A percentile compares a stretch with the other conserved stretches of the same genome.
Evolutionary conservation across 2,797 vertebrate genomes (phyloP).

Genomic region (Coccyzus lansbergi): DNA sequence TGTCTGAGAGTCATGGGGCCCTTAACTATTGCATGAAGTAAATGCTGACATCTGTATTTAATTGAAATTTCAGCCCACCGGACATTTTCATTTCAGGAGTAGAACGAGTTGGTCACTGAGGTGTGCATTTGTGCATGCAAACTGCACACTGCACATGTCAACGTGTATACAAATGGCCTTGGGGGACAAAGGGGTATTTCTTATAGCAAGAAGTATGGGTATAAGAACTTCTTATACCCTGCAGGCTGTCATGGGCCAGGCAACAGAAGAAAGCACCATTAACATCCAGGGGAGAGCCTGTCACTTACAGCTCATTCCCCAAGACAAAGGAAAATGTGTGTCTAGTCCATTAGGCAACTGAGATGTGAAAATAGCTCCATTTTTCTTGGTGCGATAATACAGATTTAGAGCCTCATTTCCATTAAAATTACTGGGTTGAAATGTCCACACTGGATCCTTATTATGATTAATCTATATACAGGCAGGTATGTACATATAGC

Average conservation of each 20-base stretch:
- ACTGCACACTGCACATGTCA: neutral
- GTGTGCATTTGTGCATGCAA: neutral
- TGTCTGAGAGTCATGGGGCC: neutral
- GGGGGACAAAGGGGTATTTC: neutral
- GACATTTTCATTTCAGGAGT: neutral
- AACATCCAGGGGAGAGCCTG: conserved; percentile 38
- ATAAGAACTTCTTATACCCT: neutral
- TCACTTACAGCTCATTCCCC: conserved; percentile 64
- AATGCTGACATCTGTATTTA: neutral
- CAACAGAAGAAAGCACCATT: conserved; percentile 42
- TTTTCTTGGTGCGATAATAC: conserved; percentile 67
- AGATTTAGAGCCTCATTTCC: conserved; percentile 75
- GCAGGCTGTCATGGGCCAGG: conserved; percentile 23
- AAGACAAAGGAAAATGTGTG: conserved; percentile 70
- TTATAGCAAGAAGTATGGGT: neutral
- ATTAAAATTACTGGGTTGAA: conserved; percentile 74
- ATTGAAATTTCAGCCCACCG: neutral
- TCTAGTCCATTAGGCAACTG: conserved; percentile 72
- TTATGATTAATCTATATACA: conserved; percentile 68
- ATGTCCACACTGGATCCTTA: conserved; percentile 61
- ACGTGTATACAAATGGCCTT: fast-evolving
- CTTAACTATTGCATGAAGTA: neutral
- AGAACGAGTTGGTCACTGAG: neutral
- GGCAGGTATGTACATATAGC: conserved; percentile 49
- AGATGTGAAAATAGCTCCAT: conserved; percentile 72